Percentiles rank a stretch among this genome's conserved stretches.
These are phyloP conservation scores for Pseudoatta argentina DNA, from an alignment of 1,140 invertebrate genomes.

Conservation along the genomic window DNA sequence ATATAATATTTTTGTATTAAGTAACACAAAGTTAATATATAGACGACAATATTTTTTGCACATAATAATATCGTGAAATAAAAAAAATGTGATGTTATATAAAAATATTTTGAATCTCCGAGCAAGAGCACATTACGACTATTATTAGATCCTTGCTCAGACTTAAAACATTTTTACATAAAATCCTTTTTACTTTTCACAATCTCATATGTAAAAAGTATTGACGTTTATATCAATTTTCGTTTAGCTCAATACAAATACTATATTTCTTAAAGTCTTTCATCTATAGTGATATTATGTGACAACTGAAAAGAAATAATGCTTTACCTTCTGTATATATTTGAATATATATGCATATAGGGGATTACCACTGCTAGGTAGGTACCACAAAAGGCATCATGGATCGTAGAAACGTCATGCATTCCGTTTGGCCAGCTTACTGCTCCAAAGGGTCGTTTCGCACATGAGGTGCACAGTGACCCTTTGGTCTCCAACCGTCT, in stretches of 20 bases:
- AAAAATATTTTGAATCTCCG: not conserved
- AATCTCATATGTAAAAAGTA: not conserved
- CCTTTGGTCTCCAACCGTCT: conserved; percentile 59
- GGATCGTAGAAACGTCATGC: conserved; percentile 61
- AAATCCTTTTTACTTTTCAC: not conserved
- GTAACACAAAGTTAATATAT: not conserved
- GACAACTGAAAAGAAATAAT: conserved; percentile 25
- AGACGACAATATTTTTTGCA: too few relatives aligned
- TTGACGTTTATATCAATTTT: not conserved
- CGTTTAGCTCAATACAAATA: conserved; percentile 10
- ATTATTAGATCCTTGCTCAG: not conserved
- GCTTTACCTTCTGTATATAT: conserved; percentile 11
- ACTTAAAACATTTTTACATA: not conserved
- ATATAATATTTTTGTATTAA: not conserved
- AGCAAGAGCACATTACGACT: not conserved
- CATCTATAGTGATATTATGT: conserved; percentile 8
- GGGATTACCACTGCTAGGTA: conserved; percentile 32
- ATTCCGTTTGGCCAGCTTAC: conserved; percentile 56
- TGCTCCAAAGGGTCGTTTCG: conserved; percentile 55
- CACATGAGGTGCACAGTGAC: conserved; percentile 46
- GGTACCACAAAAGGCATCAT: conserved; percentile 54
- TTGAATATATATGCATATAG: conserved; percentile 30
- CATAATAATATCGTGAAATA: not conserved
- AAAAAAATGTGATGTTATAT: not conserved
- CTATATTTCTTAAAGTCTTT: not conserved